Evolutionary conservation across 2,797 vertebrate genomes (phyloP), one percentile per base, ranked within the genome.

Genomic region (Sternarchorhynchus goeldii): DNA sequence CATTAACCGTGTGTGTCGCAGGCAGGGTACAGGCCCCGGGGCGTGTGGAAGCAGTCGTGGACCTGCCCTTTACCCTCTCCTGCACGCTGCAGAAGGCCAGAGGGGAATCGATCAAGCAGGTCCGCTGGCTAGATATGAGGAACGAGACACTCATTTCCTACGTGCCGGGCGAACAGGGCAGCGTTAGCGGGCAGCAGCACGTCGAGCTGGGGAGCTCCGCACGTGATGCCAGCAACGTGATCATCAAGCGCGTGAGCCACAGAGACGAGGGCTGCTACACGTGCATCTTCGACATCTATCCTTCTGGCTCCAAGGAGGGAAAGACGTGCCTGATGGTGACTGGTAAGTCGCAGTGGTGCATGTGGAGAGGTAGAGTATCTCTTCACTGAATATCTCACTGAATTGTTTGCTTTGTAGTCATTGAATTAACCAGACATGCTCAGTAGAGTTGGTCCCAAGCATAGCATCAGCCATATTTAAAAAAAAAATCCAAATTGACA

Each of bases 181-280:
- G 88, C 0, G 86, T 92, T 77, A 93, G 88, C 0, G 92, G 92
- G 10, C 91, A 93, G 86, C 92, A 92, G 83, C 91, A 93, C 5
- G 93, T 94, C 81, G 91, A 92, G 88, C 88, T 93, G 0, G 79
- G 85, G 4, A 0, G 86, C 2, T 89, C 90, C 2, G 77, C 88
- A 0, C 88, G 84, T 66, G 91, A 93, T 78, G 81, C 88, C 78
- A 93, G 91, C 0, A 82, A 88, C 0, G 87, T 94, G 85, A 90
- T 77, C 69, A 90, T 94, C 79, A 90, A 82, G 69, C 89, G 92
- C 32, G 92, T 94, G 80, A 85, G 92, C 85, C 91, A 90, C 83
- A 86, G 92, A 0, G 93, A 94, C 3, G 92, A 93, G 65, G 93
- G 93, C 53, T 94, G 93, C 87, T 94, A 93, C 87, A 91, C 91